Evolutionary conservation across 2,797 vertebrate genomes (phyloP).

Genomic region (Sebastes hubbsi): DNA sequence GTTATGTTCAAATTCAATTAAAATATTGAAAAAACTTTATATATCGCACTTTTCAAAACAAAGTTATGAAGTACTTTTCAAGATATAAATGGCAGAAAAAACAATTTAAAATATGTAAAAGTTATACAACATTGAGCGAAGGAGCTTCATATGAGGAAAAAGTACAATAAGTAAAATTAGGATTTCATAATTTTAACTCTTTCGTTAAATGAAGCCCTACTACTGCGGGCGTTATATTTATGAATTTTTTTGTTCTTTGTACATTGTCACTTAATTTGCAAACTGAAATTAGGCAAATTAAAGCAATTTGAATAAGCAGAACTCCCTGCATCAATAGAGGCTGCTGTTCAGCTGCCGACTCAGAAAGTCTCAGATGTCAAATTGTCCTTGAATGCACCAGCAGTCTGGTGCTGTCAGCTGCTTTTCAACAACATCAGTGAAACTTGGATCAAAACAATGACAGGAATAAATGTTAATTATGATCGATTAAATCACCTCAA

Average conservation of each 20-base stretch:
- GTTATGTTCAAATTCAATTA: too few species aligned
- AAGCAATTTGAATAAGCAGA: background rate
- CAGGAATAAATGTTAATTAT: too few species aligned
- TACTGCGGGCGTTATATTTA: background rate
- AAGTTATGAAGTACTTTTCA: too few species aligned
- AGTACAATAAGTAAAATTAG: too few species aligned
- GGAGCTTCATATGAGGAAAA: too few species aligned
- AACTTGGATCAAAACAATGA: background rate
- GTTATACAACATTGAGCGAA: too few species aligned
- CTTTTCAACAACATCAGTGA: background rate
- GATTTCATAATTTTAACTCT: too few species aligned
- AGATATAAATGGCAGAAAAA: too few species aligned
- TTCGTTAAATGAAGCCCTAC: background rate
- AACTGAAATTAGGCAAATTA: background rate
- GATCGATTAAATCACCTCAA: background rate
- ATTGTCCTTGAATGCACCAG: conserved; percentile 18
- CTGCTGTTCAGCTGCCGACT: background rate
- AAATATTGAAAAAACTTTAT: too few species aligned
- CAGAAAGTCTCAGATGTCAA: background rate
- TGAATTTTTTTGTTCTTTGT: background rate
- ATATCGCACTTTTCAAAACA: too few species aligned
- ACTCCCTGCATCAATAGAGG: background rate
- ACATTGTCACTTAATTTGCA: background rate
- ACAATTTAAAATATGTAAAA: too few species aligned
- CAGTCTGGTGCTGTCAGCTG: background rate